Base-by-base conservation (phyloP, 2,888 invertebrate genomes). In the Oxycera nigricornis region DNA sequence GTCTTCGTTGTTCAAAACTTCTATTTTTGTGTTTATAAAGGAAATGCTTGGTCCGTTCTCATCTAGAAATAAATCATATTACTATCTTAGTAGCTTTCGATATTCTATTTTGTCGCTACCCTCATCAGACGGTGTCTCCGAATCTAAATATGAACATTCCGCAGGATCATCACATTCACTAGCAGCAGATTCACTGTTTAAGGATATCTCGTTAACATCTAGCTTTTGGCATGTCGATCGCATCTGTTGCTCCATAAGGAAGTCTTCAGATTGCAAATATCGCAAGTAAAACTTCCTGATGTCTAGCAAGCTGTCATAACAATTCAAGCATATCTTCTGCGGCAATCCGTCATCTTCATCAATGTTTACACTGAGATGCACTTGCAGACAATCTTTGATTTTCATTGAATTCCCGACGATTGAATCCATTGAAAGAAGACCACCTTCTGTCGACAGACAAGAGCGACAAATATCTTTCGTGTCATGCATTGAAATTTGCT, bases 321-420 rank as follows among this genome's bases (percentile, higher is more conserved):
- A 70, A 1, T 52, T 24, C 17, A 55, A 14, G n/a, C 70, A 70
- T n/a, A 70, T 55, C 11, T 55, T 30, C 22, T 30, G n/a, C 0
- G 70, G 70, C 17, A 70, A 31, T 2, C 52, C 52, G 22, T 70
- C 70, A 26, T 70, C 22, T 70, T 70, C 55, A 6, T 7, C 4
- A 7, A 70, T 31, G 14, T 6, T 24, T n/a, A 70, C 11, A 31
- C 55, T 70, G 24, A 70, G 22, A 24, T 70, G 70, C 4, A 31
- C 2, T 31, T 22, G 14, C 1, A 70, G 55, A 24, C 70, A 70
- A 14, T 52, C 55, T 20, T 20, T 39, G 6, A 70, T 30, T 28
- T 22, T 35, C 14, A 52, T 7, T 0, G 52, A 30, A 2, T 52
- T 31, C 11, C 55, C 70, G 1, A 70, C 30, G 3, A 55, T 11